Evolutionary conservation across 1,140 invertebrate species (phyloP), one percentile per base, ranked within the genome.

Genomic region (Berghia stephanieae): DNA sequence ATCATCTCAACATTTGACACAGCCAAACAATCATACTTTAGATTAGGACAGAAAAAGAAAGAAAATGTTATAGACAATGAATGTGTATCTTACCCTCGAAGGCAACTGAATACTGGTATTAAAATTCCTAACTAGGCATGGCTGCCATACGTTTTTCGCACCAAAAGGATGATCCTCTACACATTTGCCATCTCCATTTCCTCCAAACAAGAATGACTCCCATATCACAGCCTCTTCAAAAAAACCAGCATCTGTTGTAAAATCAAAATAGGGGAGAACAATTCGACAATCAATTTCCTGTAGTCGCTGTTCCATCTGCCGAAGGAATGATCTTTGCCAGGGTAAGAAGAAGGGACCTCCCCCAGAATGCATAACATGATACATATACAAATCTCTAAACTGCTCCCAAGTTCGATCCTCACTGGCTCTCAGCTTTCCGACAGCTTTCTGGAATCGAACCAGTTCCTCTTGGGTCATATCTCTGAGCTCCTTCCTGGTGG

Each of bases 121-220:
- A 76, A 88, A 87, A 27, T 81, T 83, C 31, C 87, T 80, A 3
- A 77, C 79, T 18, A 88, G 81, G 57, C 87, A 88, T n/a, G 87
- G 87, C 46, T 81, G 70, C 87, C 87, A 88, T n/a, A 77, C 66
- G 1, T 80, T 81, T 21, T 75, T 46, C 5, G 60, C 74, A 10
- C 87, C 87, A 82, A 88, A 88, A 2, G 82, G 83, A 78, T 87
- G 86, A 67, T 87, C 84, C 0, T 79, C 78, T 0, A 88, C 87
- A 82, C 87, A 88, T 2, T 69, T 72, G 21, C 81, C 80, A 31
- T 71, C 42, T 0, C 83, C 84, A 73, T 86, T 77, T 5, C 87
- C 85, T 36, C 87, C 87, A 81, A 88, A 88, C 46, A 81, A 85
- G 49, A 85, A 85, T 44, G 86, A 82, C 81, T 88, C 86, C 87